Conservation (phyloP, 2,797 vertebrate genomes). For the Notoglanidium macrostoma region DNA sequence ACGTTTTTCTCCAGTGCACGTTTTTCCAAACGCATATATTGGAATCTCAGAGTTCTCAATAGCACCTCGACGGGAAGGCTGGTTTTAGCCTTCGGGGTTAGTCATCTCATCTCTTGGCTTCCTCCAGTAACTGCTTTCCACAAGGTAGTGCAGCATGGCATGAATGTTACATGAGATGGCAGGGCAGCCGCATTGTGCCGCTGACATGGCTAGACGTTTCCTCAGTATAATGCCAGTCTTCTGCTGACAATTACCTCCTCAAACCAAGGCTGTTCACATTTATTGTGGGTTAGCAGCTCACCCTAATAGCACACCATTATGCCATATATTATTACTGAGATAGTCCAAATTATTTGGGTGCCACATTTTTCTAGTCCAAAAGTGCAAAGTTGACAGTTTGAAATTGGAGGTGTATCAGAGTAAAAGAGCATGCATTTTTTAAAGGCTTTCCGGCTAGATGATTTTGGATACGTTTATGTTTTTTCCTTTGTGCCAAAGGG, state of each 20-base stretch:
- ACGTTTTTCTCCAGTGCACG: constrained; percentile 64
- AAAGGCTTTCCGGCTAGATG: constrained; percentile 11
- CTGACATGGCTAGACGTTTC: constrained; percentile 56
- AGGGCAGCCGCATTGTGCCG: constrained; percentile 71
- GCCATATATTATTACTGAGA: constrained; percentile 26
- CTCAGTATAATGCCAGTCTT: constrained; percentile 18
- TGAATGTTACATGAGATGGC: constrained; percentile 74
- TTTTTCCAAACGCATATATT: constrained; percentile 75
- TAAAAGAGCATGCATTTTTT: not conserved
- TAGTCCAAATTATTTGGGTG: constrained; percentile 32
- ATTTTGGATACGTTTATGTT: constrained; percentile 29
- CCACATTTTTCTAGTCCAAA: constrained; percentile 22
- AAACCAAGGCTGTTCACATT: constrained; percentile 24
- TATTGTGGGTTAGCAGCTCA: constrained; percentile 14
- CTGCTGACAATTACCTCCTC: constrained; percentile 33
- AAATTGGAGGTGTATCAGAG: constrained; percentile 9
- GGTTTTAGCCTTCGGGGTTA: constrained; percentile 69
- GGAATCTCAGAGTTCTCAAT: constrained; percentile 78
- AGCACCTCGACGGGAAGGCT: constrained; percentile 76
- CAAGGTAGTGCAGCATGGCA: constrained; percentile 70
- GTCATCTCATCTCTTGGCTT: constrained; percentile 75
- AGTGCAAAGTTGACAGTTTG: constrained; percentile 4
- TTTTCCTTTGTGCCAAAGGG: constrained; percentile 41
- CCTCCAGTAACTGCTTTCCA: constrained; percentile 78
- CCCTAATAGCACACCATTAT: constrained; percentile 25